Evolutionary conservation across 2,113 vertebrate species (phyloP).

Genomic region (Eptesicus fuscus): DNA sequence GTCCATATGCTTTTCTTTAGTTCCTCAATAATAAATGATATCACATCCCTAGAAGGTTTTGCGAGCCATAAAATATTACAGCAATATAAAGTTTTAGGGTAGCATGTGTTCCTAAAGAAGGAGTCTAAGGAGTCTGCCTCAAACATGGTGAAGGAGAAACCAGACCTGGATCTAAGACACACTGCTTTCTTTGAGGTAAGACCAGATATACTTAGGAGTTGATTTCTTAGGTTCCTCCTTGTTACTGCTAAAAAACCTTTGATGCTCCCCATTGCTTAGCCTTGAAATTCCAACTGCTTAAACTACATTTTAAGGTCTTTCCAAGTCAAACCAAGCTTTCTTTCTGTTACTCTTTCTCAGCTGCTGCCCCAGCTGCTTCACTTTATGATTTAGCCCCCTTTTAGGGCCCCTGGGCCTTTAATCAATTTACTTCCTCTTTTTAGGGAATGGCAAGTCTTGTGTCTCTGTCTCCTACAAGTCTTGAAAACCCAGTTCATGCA

Average conservation of each 20-base stretch:
- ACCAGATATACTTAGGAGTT: background rate
- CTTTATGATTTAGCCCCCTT: background rate
- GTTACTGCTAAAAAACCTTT: background rate
- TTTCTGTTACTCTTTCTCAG: background rate
- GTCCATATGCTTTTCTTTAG: background rate
- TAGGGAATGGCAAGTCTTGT: background rate
- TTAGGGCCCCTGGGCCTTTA: background rate
- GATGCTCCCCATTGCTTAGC: background rate
- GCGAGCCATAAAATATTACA: background rate
- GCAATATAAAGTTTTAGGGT: background rate
- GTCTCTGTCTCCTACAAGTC: background rate
- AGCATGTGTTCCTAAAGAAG: background rate
- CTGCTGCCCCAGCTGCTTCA: background rate
- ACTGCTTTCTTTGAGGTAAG: background rate
- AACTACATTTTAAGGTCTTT: background rate
- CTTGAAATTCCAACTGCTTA: background rate
- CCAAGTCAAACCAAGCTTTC: background rate
- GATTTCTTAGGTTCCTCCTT: background rate
- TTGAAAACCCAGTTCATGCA: background rate
- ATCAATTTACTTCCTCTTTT: background rate
- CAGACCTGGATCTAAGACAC: background rate
- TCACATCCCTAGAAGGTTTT: background rate
- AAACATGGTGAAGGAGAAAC: background rate
- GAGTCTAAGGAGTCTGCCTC: background rate
- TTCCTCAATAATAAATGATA: background rate